Evolutionary conservation across 2,797 vertebrate species (phyloP).

Genomic region (Phrynocephalus vlangalii): DNA sequence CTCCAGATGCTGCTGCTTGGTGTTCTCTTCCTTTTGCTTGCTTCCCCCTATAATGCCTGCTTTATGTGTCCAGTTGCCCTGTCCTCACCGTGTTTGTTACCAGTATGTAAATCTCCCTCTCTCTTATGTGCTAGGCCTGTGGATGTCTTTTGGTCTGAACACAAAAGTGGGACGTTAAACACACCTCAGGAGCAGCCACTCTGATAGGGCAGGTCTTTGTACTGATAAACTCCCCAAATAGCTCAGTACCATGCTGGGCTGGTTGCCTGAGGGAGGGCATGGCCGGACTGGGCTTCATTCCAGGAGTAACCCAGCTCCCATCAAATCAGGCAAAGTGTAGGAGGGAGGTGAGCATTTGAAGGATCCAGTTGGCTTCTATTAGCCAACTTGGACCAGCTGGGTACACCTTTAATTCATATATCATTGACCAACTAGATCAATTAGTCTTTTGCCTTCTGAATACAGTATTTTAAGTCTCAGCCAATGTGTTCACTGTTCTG

Average conservation of each 20-base stretch:
- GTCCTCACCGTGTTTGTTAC: slow-evolving; percentile 14
- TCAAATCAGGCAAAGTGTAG: neutral
- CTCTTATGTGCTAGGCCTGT: accelerated
- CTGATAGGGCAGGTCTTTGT: too few relatives aligned
- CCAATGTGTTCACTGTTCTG: too few relatives aligned
- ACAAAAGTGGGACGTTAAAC: neutral
- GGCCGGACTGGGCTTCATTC: neutral
- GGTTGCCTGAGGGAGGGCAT: neutral
- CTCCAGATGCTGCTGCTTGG: neutral
- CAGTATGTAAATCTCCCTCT: neutral
- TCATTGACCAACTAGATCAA: too few relatives aligned
- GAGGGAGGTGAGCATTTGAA: too few relatives aligned
- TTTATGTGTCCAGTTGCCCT: neutral
- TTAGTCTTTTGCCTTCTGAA: too few relatives aligned
- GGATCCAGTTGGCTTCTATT: neutral
- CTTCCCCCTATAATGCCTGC: neutral
- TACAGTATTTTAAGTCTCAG: too few relatives aligned
- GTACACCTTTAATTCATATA: too few relatives aligned
- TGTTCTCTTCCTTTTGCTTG: neutral
- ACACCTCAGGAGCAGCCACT: neutral
- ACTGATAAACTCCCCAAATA: neutral
- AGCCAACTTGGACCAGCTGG: too few relatives aligned
- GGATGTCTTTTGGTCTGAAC: neutral
- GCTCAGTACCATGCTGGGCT: neutral
- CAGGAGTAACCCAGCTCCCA: neutral